Base-by-base conservation (phyloP, 2,888 invertebrate species). In the Eupelmus urozonus region DNA sequence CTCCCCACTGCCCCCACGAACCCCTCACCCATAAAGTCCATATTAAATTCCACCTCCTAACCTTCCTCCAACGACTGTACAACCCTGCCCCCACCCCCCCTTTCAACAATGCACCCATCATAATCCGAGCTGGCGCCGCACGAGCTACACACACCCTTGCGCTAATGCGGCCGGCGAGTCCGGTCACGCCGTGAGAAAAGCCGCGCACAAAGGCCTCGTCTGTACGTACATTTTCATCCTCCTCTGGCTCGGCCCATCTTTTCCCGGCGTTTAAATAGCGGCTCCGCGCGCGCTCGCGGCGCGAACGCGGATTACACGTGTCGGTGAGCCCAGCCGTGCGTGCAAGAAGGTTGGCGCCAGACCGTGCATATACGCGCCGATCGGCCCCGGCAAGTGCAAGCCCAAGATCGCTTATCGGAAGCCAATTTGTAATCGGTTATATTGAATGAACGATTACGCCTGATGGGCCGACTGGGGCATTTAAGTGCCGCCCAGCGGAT, bases 51-150 rank as follows among this genome's bases (percentile, higher is more conserved):
- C 65, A 42, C 11, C 20, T 3, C 1, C 13, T 20, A 13, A 40
- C 11, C 18, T 16, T 9, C 62, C 18, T 16, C 23, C 42, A 34
- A 3, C 0, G 42, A 62, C 42, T 62, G 62, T 62, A 45, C 23
- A 25, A 11, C 16, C 9, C 9, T 34, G 9, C 11, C 13, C 55
- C 11, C 55, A 55, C 55, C 29, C 0, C 40, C 25, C 23, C 23
- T 23, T 45, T 9, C 16, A 40, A 55, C 67, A 55, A 55, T 59
- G 27, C 18, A 42, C 40, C 34, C 40, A 42, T 51, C 63, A 27
- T 72, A 63, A 72, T 63, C 53, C 72, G 11, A 16, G 16, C 34
- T 53, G 72, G 72, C 72, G 62, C 72, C 53, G 23, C 53, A 70
- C 45, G 45, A 57, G 1, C 34, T 16, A 2, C 13, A 4, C 27